Base-by-base conservation (phyloP, 2,113 vertebrate genomes). In the Menura novaehollandiae region DNA sequence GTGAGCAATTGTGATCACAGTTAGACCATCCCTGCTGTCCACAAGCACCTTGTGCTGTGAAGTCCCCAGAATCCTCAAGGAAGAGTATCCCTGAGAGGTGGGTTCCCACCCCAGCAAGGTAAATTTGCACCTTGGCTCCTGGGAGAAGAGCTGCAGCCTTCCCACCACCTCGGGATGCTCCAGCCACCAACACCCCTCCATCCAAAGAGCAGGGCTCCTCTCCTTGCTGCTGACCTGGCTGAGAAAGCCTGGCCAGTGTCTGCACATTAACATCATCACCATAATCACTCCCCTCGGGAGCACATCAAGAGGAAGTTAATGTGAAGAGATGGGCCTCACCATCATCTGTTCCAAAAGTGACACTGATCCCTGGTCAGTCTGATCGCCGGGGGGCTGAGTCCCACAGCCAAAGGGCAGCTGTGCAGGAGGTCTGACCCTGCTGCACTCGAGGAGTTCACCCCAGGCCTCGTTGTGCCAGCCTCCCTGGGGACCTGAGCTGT, bases 281-380 rank as follows among this genome's bases (percentile, higher is more conserved):
- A 74, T 21, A 39, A 89, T 21, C 28, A 1, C n/a, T 21, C 27
- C 93, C 89, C 32, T 18, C 10, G 27, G 92, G 56, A 91, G 35
- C 53, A 59, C 75, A 69, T 55, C 78, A 9, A 7, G 26, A 39
- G 77, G 56, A 81, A 74, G 59, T 9, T 95, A 85, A 95, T 88
- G 63, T 19, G 83, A 89, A 85, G 63, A 59, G 95, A 97, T 81
- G 60, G 79, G 53, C 81, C 43, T 69, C 53, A 15, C 81, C 87
- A 66, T 76, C 85, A 35, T 80, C 92, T 77, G 35, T 43, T 89
- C 75, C 85, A 72, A 56, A 89, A 95, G 73, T 56, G 95, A 95
- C 94, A 86, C 71, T 11, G 85, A 94, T 95, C 91, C 63, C 83
- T 85, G 85, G 85, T 20, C 96, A 96, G 39, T 53, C 74, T 47